Evolutionary conservation across 1,140 invertebrate species (phyloP), one percentile per base, ranked within the genome.

Genomic region (Drosophila neocordata): DNA sequence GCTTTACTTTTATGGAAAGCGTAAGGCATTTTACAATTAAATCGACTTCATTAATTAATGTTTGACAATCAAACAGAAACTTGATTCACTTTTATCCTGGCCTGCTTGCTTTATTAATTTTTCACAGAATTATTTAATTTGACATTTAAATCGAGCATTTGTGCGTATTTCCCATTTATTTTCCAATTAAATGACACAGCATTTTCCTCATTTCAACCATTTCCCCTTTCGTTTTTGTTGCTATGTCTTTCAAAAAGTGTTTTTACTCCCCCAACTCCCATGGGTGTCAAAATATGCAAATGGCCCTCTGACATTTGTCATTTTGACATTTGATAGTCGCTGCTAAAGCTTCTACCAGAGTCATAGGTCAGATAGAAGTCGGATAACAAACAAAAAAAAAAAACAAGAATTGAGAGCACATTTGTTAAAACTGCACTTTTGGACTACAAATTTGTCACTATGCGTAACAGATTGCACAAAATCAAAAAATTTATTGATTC

Each of bases 301-400:
- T 55, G 53, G 1, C 9, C 8, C 62, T 37, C 44, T 61, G 62
- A 53, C 71, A 74, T 66, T 74, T 74, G 64, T 70, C 66, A 77
- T 70, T 77, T 53, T 70, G 58, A 58, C 71, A 69, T 77, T 63
- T 65, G 65, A 68, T 41, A 67, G 13, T 15, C 41, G 41, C 9
- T 20, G 41, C 41, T 20, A 48, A 48, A 48, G 41, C 41, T 11
- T 20, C 41, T 18, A 11, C n/a, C 7, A 37, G 4, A 5, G 38
- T 5, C 65, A 57, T 15, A 15, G 70, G 41, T 73, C 65, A 41
- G 11, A 48, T 18, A 18, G 13, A 27, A 55, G 24, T 34, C n/a
- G 5, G 13, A 7, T 12, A 8, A 34, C n/a, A 18, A 18, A 31
- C 27, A 4, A 44, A 44, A 15, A 48, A 44, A 15, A 44, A 15